phyloP scores from a whole-genome alignment of 2,113 vertebrate species.

The Ptilonorhynchus violaceus region DNA sequence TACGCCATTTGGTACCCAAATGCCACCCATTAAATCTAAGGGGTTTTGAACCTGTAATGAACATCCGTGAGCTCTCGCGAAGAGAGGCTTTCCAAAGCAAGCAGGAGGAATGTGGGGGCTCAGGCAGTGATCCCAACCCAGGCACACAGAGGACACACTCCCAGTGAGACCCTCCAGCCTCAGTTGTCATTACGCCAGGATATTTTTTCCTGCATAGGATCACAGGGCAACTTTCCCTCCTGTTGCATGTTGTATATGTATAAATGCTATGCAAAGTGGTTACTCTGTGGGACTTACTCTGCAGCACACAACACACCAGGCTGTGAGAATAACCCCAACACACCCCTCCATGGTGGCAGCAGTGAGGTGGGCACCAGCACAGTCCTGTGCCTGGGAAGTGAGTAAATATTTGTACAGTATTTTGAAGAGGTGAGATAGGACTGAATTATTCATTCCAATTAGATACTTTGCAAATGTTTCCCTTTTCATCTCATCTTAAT shows the following conservation, averaged over 20 bases:
- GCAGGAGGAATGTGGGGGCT: neutral
- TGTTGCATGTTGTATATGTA: neutral
- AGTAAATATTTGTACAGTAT: neutral
- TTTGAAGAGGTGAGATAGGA: neutral
- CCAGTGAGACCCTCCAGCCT: neutral
- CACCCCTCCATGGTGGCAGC: neutral
- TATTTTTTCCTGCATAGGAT: neutral
- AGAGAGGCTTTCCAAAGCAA: neutral
- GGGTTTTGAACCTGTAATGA: neutral
- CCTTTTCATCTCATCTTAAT: slow-evolving; percentile 16
- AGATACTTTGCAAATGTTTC: slow-evolving; percentile 29
- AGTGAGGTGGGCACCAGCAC: neutral
- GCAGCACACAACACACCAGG: fast-evolving
- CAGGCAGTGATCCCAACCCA: neutral
- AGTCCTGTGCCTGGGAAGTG: neutral
- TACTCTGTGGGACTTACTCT: neutral
- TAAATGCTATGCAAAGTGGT: neutral
- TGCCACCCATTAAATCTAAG: neutral
- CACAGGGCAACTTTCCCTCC: neutral
- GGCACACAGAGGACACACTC: neutral
- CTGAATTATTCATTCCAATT: slow-evolving; percentile 18
- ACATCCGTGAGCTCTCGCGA: fast-evolving
- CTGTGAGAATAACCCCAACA: neutral
- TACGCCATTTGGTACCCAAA: neutral
- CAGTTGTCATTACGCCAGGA: neutral